Base-by-base conservation (phyloP, 1,140 invertebrate species). In the Linepithema humile region DNA sequence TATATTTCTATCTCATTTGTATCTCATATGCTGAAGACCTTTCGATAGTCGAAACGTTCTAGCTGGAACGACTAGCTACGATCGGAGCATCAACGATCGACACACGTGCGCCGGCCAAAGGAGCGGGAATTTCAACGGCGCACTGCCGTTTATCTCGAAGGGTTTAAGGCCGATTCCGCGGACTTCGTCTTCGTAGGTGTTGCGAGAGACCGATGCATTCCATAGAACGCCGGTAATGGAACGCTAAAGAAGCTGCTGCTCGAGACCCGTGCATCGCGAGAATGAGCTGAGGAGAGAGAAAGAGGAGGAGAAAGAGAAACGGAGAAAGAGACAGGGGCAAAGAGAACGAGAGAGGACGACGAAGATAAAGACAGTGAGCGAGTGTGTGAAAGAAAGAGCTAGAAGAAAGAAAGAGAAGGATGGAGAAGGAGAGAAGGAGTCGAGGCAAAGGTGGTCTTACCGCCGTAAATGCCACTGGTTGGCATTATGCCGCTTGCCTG, bases 391-490 rank as follows among this genome's bases (percentile, higher is more conserved):
- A 88, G 85, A 82, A 80, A 62, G 87, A 82, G 83, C 50, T 20
- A 29, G 57, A 85, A 72, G 80, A 75, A 78, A 38, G 83, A 50
- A 64, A 73, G 17, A 50, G 84, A 50, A 59, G 38, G 73, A 59
- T 69, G 89, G 82, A 85, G 74, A 50, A 35, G 50, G 69, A 82
- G 70, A 70, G 23, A 60, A 59, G 64, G 72, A 84, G 82, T 84
- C 67, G 89, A 90, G 90, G 91, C 89, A 92, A 93, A 93, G 92
- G 92, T 90, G 89, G 92, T 91, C 90, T 92, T 90, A 90, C 90
- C 90, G 91, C 84, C 91, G 89, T 93, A 94, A 94, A 94, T 94
- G 93, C 93, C 93, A 94, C 93, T 93, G 91, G 93, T 94, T 94
- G 93, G 93, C 93, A 94, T 94, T 94, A 94, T 93, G 89, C 88